phyloP scores from a whole-genome alignment of 2,113 vertebrate species.

The Dipodomys spectabilis region DNA sequence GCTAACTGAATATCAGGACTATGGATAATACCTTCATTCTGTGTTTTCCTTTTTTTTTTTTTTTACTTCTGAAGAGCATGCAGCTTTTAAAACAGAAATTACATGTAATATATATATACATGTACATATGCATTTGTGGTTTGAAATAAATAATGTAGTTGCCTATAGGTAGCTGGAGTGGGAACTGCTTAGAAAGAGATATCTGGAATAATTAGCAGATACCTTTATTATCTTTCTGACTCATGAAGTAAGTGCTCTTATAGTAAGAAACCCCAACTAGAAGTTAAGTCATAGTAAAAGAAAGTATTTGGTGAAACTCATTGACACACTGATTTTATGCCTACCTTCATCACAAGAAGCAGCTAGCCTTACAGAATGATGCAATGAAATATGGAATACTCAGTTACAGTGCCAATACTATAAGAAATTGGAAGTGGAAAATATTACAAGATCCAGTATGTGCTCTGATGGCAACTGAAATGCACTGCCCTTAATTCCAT shows the following conservation, averaged over 20 bases:
- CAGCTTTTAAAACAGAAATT: not conserved
- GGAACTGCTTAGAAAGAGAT: not conserved
- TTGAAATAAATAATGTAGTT: not conserved
- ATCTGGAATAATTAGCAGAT: not conserved
- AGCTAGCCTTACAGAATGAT: constrained; percentile 1
- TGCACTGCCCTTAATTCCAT: not conserved
- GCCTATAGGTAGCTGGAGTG: not conserved
- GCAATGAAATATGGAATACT: not conserved
- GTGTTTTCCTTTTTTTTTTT: not conserved
- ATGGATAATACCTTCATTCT: not conserved
- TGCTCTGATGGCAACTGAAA: not conserved
- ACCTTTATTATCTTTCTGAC: not conserved
- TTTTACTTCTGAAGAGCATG: not conserved
- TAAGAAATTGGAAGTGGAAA: not conserved
- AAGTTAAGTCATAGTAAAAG: not conserved
- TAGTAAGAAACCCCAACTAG: not conserved
- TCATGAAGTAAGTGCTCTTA: not conserved
- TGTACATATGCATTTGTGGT: not conserved
- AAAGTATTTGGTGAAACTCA: not conserved
- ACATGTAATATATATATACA: not conserved
- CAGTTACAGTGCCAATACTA: not conserved
- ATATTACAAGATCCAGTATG: not conserved
- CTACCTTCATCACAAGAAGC: not conserved
- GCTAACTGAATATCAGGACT: not conserved
- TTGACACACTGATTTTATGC: not conserved